Conservation (phyloP, 2,113 vertebrate genomes). For the Varanus salvator region DNA sequence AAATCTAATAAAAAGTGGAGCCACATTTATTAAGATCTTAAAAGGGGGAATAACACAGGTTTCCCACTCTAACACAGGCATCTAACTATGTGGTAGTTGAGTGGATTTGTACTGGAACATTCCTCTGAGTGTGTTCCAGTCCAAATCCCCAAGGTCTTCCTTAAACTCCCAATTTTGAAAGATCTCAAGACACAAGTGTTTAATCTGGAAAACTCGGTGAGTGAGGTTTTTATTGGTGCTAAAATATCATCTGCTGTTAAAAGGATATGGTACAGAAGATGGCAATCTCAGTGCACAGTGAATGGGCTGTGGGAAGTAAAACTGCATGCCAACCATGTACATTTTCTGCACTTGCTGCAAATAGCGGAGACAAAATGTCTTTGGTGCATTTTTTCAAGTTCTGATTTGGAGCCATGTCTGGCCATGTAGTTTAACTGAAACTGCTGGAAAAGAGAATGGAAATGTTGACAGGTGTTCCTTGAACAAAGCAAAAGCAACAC, state of each 20-base stretch:
- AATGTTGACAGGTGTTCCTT: slow-evolving; percentile 32
- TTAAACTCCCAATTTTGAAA: too few species aligned
- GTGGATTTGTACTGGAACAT: too few species aligned
- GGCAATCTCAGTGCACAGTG: neutral
- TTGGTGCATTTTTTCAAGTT: slow-evolving; percentile 6
- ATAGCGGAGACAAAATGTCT: neutral
- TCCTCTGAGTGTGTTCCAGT: too few species aligned
- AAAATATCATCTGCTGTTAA: neutral
- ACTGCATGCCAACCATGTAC: neutral
- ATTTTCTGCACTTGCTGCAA: neutral
- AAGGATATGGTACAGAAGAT: neutral
- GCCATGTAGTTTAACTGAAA: neutral
- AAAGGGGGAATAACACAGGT: neutral
- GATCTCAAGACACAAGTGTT: neutral
- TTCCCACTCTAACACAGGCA: neutral
- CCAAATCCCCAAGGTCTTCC: too few species aligned
- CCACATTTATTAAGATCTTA: neutral
- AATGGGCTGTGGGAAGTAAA: neutral
- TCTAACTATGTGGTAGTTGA: too few species aligned
- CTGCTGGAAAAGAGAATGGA: slow-evolving; percentile 22
- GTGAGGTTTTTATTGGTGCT: neutral
- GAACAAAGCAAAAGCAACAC: slow-evolving; percentile 48
- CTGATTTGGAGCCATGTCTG: slow-evolving; percentile 23
- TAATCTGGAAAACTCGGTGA: neutral
- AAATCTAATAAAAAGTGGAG: too few species aligned